phyloP scores from a whole-genome alignment of 2,113 vertebrate species.

The Lasiurus cinereus region DNA sequence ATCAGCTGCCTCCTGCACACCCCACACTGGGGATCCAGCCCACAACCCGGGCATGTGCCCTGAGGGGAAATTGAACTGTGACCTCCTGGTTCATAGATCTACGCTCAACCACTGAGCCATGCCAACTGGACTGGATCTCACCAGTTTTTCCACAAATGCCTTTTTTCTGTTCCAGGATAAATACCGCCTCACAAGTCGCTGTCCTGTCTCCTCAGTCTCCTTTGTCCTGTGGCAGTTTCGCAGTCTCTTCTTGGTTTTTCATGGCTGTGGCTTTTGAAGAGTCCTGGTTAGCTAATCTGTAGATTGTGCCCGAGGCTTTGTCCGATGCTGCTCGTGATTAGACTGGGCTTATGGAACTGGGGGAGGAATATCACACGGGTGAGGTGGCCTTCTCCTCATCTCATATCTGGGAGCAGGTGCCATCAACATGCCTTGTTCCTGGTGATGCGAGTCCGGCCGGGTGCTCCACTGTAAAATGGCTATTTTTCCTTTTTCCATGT shows the following conservation, averaged over 20 bases:
- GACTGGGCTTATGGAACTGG: not conserved
- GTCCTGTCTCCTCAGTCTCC: not conserved
- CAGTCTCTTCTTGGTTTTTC: conserved; percentile 3
- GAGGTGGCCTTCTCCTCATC: not conserved
- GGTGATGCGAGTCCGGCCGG: not conserved
- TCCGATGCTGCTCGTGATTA: not conserved
- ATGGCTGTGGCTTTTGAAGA: not conserved
- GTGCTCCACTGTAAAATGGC: not conserved
- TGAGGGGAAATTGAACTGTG: too few relatives aligned
- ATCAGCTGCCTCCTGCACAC: too few relatives aligned
- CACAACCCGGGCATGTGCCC: too few relatives aligned
- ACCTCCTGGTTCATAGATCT: too few relatives aligned
- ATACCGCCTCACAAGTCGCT: too few relatives aligned
- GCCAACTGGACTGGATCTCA: too few relatives aligned
- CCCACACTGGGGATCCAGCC: too few relatives aligned
- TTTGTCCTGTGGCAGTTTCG: not conserved
- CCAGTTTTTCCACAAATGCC: not conserved
- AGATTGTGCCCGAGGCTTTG: not conserved
- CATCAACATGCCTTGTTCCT: not conserved
- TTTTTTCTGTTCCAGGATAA: not conserved
- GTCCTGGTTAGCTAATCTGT: not conserved
- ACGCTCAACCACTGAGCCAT: too few relatives aligned
- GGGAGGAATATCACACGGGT: not conserved
- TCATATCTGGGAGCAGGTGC: not conserved
- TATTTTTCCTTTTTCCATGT: conserved; percentile 10